phyloP scores from a whole-genome alignment of 2,797 vertebrate species.

The Crypturellus tataupa region DNA sequence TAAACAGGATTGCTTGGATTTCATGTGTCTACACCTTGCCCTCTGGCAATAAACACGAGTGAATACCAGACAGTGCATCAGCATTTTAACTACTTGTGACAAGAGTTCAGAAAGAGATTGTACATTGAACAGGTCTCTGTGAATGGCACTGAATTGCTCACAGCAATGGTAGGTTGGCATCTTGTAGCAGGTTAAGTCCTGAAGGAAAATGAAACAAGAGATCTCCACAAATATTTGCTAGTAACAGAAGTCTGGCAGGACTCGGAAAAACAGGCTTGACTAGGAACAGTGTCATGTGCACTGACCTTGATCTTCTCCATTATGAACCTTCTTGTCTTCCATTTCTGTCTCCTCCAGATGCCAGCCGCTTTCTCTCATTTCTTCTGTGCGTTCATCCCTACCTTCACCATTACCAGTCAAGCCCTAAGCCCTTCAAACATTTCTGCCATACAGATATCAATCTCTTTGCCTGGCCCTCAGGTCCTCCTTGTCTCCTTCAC shows the following conservation, averaged over 20 bases:
- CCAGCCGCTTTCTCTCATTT: not conserved
- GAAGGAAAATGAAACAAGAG: not conserved
- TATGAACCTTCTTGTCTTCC: not conserved
- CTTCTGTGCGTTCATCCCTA: not conserved
- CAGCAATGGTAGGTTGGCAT: not conserved
- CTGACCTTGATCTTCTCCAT: not conserved
- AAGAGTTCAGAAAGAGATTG: not conserved
- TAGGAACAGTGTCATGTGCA: not conserved
- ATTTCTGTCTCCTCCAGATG: not conserved
- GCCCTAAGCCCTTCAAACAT: not conserved
- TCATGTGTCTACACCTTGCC: not conserved
- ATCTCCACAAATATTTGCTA: not conserved
- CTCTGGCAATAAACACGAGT: not conserved
- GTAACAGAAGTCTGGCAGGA: not conserved
- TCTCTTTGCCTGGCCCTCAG: not conserved
- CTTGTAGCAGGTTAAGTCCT: not conserved
- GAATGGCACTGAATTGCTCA: accelerated
- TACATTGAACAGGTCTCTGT: not conserved
- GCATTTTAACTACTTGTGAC: not conserved
- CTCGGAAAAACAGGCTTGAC: not conserved
- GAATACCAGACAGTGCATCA: too few relatives aligned
- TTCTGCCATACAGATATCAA: not conserved
- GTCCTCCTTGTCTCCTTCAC: not conserved
- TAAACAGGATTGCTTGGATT: not conserved
- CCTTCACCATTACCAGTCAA: not conserved